phyloP scores from a whole-genome alignment of 2,113 vertebrate species.

The Notarius quadriscutis region DNA sequence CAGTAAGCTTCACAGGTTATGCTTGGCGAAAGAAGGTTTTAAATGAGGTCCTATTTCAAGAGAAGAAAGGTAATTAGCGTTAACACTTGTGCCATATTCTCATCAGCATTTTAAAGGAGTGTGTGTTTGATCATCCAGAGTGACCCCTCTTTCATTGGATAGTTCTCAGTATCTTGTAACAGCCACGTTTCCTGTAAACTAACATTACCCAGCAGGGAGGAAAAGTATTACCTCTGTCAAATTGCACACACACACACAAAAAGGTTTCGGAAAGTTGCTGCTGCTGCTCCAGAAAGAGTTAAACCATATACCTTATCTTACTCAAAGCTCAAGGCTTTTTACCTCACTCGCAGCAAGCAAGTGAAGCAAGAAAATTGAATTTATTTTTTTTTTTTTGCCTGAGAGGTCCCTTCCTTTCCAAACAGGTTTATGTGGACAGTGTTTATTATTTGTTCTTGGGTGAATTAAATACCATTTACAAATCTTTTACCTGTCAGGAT shows the following conservation, averaged over 20 bases:
- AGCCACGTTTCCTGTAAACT: slow-evolving; percentile 32
- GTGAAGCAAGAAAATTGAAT: slow-evolving; percentile 54
- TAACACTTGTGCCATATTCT: not conserved
- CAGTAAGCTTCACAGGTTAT: not conserved
- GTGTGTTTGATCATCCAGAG: not conserved
- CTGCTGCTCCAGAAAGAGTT: slow-evolving; percentile 5
- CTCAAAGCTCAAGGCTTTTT: slow-evolving; percentile 44
- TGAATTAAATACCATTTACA: slow-evolving; percentile 50
- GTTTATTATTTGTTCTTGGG: slow-evolving; percentile 40
- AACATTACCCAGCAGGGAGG: slow-evolving; percentile 24
- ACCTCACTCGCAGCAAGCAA: slow-evolving; percentile 33
- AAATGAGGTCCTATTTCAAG: not conserved
- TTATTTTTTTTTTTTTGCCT: slow-evolving; percentile 38
- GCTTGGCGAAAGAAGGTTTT: not conserved
- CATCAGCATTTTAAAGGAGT: not conserved
- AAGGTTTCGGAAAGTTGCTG: slow-evolving; percentile 34
- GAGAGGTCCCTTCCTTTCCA: slow-evolving; percentile 36
- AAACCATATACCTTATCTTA: slow-evolving; percentile 45
- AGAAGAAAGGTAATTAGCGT: not conserved
- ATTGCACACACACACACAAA: not conserved
- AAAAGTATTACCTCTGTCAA: slow-evolving; percentile 34
- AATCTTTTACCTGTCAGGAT: slow-evolving; percentile 35
- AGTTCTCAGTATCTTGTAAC: slow-evolving; percentile 19
- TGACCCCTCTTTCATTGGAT: not conserved
- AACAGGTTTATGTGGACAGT: slow-evolving; percentile 43